These are phyloP conservation scores for Amiota communis DNA, from an alignment of 2,888 invertebrate genomes.

Conservation along the genomic window DNA sequence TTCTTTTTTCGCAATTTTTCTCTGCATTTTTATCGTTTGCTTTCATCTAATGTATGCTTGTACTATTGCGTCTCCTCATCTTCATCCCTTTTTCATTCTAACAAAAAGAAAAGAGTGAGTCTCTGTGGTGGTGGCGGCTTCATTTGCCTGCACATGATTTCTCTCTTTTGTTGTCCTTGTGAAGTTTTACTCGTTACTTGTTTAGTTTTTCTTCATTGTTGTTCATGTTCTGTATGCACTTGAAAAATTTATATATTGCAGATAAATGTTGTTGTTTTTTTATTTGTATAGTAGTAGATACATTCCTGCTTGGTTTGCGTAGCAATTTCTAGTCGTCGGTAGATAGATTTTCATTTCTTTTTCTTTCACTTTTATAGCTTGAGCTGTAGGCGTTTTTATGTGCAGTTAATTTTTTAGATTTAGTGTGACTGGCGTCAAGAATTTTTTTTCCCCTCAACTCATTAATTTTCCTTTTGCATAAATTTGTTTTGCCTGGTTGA, in stretches of 20 bases:
- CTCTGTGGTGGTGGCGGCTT: background rate
- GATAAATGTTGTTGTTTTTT: conserved; percentile 23
- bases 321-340: background rate
- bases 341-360: background rate
- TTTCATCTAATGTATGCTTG: conserved; percentile 14
- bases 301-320: background rate
- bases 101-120: no score
- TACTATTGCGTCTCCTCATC: no score
- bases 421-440: conserved; percentile 10
- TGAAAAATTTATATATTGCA: conserved; percentile 32
- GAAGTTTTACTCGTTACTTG: background rate
- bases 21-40: conserved; percentile 22
- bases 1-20: conserved; percentile 10
- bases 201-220: background rate
- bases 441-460: background rate
- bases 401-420: conserved; percentile 31
- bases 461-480: background rate
- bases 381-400: conserved; percentile 23
- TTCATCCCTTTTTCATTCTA: no score
- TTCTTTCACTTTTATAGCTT: no score
- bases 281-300: no score
- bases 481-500: background rate
- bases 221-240: conserved; percentile 26
- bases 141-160: conserved; percentile 13
- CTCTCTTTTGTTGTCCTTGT: background rate